A percentile compares a stretch with the other conserved stretches of the same genome.
phyloP scores from a whole-genome alignment of 2,888 invertebrate genomes.

The Disparrhopalites patrizii region DNA sequence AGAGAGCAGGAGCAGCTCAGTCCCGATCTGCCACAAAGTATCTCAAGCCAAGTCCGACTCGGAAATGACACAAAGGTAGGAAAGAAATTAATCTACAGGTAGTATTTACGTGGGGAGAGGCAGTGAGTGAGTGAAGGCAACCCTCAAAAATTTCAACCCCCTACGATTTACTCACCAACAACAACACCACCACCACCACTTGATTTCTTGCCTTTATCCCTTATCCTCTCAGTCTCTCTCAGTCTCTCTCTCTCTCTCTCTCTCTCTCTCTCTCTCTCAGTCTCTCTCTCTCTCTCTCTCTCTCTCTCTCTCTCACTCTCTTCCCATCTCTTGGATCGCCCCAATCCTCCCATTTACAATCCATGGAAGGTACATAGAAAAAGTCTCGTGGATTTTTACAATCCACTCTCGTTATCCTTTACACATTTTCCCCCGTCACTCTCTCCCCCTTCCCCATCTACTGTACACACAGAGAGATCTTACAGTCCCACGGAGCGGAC shows the following conservation, averaged over 20 bases:
- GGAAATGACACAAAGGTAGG: conserved; percentile 48
- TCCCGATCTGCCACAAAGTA: conserved; percentile 41
- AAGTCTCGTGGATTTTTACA: too few species aligned
- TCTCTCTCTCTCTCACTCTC: neutral
- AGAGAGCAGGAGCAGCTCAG: neutral
- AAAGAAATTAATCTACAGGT: conserved; percentile 48
- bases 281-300: neutral
- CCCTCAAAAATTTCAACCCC: conserved; percentile 10
- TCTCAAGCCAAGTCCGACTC: conserved; percentile 47
- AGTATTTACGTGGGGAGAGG: conserved; percentile 35
- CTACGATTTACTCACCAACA: neutral
- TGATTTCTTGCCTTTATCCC: neutral
- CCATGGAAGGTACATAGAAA: too few species aligned
- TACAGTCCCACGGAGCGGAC: too few species aligned
- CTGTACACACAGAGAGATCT: neutral
- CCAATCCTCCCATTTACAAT: too few species aligned
- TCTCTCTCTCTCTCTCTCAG: neutral
- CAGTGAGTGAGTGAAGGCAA: conserved; percentile 7
- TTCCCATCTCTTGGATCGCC: too few species aligned
- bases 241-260: too few species aligned
- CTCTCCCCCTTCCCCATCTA: neutral
- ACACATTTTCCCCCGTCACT: too few species aligned
- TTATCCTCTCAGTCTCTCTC: too few species aligned
- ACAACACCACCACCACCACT: neutral
- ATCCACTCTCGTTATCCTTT: too few species aligned